Evolutionary conservation across 2,113 vertebrate genomes (phyloP).

Genomic region (Psittacula cyanocephala): DNA sequence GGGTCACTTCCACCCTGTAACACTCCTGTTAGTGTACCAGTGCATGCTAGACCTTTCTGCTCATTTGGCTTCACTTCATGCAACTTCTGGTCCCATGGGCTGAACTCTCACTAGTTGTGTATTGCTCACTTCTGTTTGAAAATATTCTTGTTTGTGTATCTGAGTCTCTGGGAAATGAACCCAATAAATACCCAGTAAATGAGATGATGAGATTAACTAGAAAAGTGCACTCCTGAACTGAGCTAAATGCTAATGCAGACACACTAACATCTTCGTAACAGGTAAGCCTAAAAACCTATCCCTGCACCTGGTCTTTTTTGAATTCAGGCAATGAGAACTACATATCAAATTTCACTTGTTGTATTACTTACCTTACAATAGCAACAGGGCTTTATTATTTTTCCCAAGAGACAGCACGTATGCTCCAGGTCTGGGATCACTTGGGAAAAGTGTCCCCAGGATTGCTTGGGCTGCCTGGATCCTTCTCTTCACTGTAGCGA

Average conservation of each 20-base stretch:
- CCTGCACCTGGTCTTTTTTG: not conserved
- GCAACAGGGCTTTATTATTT: not conserved
- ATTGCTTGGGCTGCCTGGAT: not conserved
- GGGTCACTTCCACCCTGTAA: rapidly evolving
- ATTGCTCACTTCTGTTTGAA: not conserved
- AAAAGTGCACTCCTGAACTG: not conserved
- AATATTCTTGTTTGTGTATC: not conserved
- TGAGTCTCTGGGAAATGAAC: not conserved
- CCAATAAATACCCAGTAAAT: too few relatives aligned
- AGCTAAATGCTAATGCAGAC: not conserved
- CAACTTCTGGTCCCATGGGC: not conserved
- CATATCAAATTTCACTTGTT: not conserved
- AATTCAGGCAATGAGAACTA: not conserved
- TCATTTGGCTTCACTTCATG: not conserved
- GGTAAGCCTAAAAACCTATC: not conserved
- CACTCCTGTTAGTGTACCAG: too few relatives aligned
- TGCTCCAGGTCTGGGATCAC: not conserved
- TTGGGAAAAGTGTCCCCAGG: not conserved
- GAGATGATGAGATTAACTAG: not conserved
- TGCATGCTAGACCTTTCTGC: not conserved
- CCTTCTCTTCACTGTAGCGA: not conserved
- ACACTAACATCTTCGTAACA: not conserved
- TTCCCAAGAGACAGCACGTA: not conserved
- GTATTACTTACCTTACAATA: not conserved
- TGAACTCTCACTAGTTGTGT: rapidly evolving